Percentiles rank a stretch among this genome's conserved stretches.
phyloP scores from a whole-genome alignment of 2,888 invertebrate genomes.

The Idaea straminata region DNA sequence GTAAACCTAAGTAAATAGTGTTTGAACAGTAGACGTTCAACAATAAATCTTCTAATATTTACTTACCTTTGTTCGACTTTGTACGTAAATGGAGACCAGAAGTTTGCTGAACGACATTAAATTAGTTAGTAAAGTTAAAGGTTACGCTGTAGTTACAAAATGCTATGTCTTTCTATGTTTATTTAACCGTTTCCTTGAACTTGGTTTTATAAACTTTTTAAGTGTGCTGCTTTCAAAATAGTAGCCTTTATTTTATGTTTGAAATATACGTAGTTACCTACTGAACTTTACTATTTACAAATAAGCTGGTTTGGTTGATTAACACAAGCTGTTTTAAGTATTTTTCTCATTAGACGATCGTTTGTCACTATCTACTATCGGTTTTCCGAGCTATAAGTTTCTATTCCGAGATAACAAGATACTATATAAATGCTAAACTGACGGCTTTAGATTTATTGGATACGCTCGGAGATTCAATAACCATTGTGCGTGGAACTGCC shows the following conservation, averaged over 20 bases:
- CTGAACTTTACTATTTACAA: not conserved
- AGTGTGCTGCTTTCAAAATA: not conserved
- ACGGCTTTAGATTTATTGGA: not conserved
- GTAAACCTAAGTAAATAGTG: not conserved
- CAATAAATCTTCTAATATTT: constrained; percentile 30
- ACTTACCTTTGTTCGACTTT: constrained; percentile 23
- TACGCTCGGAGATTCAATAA: not conserved
- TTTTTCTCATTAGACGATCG: not conserved
- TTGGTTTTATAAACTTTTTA: constrained; percentile 10
- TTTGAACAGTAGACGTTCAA: not conserved
- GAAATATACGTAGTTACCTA: not conserved
- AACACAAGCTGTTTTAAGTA: not conserved
- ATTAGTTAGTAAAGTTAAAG: constrained; percentile 40
- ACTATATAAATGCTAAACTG: constrained; percentile 1
- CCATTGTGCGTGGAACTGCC: not conserved
- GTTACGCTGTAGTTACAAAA: constrained; percentile 42
- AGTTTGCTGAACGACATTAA: constrained; percentile 49
- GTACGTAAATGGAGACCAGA: constrained; percentile 29
- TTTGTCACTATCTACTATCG: not conserved
- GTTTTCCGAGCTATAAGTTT: not conserved
- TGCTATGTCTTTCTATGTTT: constrained; percentile 19
- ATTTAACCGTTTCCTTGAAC: constrained; percentile 25
- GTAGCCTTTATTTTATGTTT: not conserved
- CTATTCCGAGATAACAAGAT: not conserved
- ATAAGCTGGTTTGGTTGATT: not conserved